These are phyloP conservation scores for Clarias macrocephalus DNA, from an alignment of 2,113 vertebrate species.

Conservation along the genomic window DNA sequence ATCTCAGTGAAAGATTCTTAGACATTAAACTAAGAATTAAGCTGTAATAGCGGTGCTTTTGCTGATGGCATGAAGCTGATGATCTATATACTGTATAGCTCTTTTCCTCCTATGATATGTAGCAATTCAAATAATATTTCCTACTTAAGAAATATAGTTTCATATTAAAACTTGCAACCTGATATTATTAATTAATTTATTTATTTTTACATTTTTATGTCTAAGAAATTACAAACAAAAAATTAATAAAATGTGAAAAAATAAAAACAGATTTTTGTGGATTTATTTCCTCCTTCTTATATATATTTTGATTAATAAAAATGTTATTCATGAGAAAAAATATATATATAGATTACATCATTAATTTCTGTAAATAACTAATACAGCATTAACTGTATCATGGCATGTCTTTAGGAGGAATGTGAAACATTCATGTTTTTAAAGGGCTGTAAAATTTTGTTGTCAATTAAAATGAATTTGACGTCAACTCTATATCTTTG, in stretches of 20 bases:
- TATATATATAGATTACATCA: background rate
- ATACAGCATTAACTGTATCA: background rate
- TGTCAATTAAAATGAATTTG: background rate
- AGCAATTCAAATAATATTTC: background rate
- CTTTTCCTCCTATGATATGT: background rate
- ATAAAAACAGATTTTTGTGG: no score
- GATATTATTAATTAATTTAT: no score
- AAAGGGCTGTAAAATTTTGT: background rate
- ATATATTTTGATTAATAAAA: background rate
- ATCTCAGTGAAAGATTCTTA: background rate
- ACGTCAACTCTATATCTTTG: background rate
- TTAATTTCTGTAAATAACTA: background rate
- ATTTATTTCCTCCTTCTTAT: background rate
- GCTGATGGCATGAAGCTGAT: background rate
- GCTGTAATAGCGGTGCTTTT: background rate
- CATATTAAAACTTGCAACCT: background rate
- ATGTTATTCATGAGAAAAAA: background rate
- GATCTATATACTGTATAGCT: background rate
- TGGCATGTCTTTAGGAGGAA: background rate
- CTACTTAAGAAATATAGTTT: background rate
- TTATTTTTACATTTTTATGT: no score
- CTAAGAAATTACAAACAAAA: no score
- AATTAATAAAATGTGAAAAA: no score
- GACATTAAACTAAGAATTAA: background rate
- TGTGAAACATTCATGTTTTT: no score